These are phyloP conservation scores for Drosophila siamana DNA, from an alignment of 2,888 invertebrate species.

Conservation along the genomic window DNA sequence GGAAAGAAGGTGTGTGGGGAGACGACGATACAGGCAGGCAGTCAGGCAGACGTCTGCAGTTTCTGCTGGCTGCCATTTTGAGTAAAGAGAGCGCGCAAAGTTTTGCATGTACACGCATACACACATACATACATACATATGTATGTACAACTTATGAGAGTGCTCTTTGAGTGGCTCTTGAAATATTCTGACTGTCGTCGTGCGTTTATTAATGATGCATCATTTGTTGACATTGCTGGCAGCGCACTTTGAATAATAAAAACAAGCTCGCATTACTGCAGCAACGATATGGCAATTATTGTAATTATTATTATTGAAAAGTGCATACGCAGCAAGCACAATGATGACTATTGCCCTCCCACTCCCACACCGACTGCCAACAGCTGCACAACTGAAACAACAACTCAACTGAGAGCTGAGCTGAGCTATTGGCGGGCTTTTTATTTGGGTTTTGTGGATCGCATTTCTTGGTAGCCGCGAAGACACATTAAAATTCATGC, in stretches of 20 bases:
- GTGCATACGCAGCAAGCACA: conserved; percentile 47
- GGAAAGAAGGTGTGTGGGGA: background rate
- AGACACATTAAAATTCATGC: conserved; percentile 67
- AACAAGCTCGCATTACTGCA: conserved; percentile 30
- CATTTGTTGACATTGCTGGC: conserved; percentile 27
- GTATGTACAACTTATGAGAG: background rate
- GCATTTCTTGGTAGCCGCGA: conserved; percentile 57
- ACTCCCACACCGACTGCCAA: conserved; percentile 13
- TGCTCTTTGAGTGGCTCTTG: conserved; percentile 3
- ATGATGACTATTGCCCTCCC: conserved; percentile 8
- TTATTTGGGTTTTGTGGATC: conserved; percentile 24
- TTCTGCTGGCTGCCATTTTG: conserved; percentile 25
- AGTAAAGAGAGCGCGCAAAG: conserved; percentile 6
- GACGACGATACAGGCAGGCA: too few relatives aligned
- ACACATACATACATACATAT: background rate
- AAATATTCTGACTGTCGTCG: conserved; percentile 1
- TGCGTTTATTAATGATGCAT: conserved; percentile 12
- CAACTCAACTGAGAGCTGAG: conserved; percentile 25
- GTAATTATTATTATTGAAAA: conserved; percentile 14
- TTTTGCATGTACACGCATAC: conserved; percentile 1
- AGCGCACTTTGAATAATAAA: conserved; percentile 28
- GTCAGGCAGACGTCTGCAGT: conserved; percentile 6
- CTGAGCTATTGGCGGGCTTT: conserved; percentile 13
- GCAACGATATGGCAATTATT: conserved; percentile 5
- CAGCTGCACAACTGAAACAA: conserved; percentile 56